A percentile compares a stretch with the other conserved stretches of the same genome.
These are phyloP conservation scores for Trachurus trachurus DNA, from an alignment of 2,797 vertebrate species.

Conservation along the genomic window DNA sequence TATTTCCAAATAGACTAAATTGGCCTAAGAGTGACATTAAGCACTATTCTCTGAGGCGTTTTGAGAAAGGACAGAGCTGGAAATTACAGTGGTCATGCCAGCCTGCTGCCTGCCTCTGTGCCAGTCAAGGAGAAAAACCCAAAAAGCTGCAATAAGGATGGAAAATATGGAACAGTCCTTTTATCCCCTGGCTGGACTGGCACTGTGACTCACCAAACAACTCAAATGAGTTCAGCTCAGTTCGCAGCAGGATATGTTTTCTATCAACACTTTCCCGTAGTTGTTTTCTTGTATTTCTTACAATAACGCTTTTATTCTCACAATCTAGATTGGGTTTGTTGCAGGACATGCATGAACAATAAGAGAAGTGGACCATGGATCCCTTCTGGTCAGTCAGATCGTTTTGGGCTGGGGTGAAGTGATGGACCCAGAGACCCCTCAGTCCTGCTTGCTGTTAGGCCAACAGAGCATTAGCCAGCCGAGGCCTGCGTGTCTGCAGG, in stretches of 20 bases:
- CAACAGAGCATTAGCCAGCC: conserved; percentile 53
- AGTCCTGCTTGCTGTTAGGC: conserved; percentile 43
- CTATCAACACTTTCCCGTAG: conserved; percentile 51
- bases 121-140: conserved; percentile 53
- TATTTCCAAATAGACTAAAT: conserved; percentile 61
- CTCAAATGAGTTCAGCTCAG: conserved; percentile 63
- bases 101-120: conserved; percentile 43
- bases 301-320: conserved; percentile 26
- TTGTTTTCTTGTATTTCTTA: conserved; percentile 48
- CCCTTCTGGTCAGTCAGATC: conserved; percentile 19
- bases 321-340: background rate
- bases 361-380: background rate
- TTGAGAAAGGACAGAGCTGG: conserved; percentile 69
- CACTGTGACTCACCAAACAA: conserved; percentile 72
- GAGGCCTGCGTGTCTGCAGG: conserved; percentile 73
- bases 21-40: conserved; percentile 55
- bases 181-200: conserved; percentile 62
- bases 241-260: conserved; percentile 65
- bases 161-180: conserved; percentile 67
- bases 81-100: conserved; percentile 67
- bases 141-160: conserved; percentile 45
- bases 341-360: conserved; percentile 15
- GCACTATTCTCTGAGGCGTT: conserved; percentile 47
- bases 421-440: conserved; percentile 43
- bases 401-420: conserved; percentile 24